Percentiles rank a stretch among this genome's conserved stretches.
Evolutionary conservation across 2,888 invertebrate species (phyloP).

Genomic region (Ornithoptera alexandrae): DNA sequence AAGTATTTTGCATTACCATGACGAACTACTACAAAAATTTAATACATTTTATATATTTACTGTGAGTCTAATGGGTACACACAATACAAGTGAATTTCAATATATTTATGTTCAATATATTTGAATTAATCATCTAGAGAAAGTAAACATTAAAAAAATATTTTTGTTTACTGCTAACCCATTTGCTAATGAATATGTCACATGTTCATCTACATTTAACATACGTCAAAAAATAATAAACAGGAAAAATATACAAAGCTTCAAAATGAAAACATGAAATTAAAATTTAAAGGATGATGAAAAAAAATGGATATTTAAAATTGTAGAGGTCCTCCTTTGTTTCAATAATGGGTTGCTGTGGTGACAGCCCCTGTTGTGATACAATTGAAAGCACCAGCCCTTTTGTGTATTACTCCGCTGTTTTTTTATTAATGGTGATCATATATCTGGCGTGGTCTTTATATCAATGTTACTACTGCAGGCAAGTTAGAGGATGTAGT

Average conservation of each 20-base stretch:
- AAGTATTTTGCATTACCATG: no score
- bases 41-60: no score
- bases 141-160: background rate
- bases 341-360: conserved; percentile 39
- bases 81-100: no score
- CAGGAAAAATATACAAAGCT: background rate
- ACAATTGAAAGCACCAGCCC: conserved; percentile 39
- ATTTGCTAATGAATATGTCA: background rate
- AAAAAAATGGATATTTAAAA: conserved; percentile 15
- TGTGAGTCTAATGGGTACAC: no score
- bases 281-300: background rate
- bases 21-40: no score
- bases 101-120: no score
- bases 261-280: conserved; percentile 1
- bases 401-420: conserved; percentile 41
- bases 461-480: conserved; percentile 40
- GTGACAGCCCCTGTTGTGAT: conserved; percentile 22
- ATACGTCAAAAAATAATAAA: background rate
- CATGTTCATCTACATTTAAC: background rate
- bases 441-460: conserved; percentile 46
- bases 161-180: background rate
- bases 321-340: background rate
- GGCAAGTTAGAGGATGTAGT: conserved; percentile 6
- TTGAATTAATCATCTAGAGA: background rate
- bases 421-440: conserved; percentile 45